Percentiles rank a stretch among this genome's conserved stretches.
Conservation (phyloP, 2,888 invertebrate species). For the Arge pagana region DNA sequence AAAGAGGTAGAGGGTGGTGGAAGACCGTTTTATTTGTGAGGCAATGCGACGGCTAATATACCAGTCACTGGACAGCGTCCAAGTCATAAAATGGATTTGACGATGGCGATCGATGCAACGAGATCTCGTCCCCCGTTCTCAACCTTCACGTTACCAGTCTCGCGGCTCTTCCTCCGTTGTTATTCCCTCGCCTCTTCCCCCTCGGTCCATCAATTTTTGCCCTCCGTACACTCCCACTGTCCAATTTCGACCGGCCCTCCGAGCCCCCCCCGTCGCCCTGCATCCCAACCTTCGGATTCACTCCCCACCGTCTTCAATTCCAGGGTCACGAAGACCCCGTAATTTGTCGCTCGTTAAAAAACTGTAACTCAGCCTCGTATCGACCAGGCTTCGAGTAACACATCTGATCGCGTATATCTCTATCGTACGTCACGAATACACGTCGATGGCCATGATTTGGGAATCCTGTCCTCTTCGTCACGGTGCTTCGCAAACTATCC, state of each 20-base stretch:
- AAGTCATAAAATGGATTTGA: conserved; percentile 58
- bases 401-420: too few relatives aligned
- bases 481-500: not conserved
- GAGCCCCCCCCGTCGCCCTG: conserved; percentile 1
- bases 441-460: too few relatives aligned
- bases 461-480: too few relatives aligned
- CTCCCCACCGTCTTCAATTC: conserved; percentile 8
- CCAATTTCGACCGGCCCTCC: not conserved
- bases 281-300: conserved; percentile 11
- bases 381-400: too few relatives aligned
- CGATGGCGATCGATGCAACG: conserved; percentile 54
- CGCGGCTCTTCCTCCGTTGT: conserved; percentile 28
- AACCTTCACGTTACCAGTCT: conserved; percentile 34
- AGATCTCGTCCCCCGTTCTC: conserved; percentile 43
- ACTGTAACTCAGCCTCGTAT: too few relatives aligned
- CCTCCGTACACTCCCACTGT: conserved; percentile 14
- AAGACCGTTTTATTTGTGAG: conserved; percentile 56
- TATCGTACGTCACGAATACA: too few relatives aligned
- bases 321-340: not conserved
- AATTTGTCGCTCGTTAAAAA: conserved; percentile 11
- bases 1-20: conserved; percentile 24
- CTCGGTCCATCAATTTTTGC: conserved; percentile 29
- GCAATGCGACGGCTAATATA: conserved; percentile 57
- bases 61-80: conserved; percentile 58
- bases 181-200: conserved; percentile 33